Conservation (phyloP, 2,888 invertebrate species). For the Drosophila suboccidentalis region DNA sequence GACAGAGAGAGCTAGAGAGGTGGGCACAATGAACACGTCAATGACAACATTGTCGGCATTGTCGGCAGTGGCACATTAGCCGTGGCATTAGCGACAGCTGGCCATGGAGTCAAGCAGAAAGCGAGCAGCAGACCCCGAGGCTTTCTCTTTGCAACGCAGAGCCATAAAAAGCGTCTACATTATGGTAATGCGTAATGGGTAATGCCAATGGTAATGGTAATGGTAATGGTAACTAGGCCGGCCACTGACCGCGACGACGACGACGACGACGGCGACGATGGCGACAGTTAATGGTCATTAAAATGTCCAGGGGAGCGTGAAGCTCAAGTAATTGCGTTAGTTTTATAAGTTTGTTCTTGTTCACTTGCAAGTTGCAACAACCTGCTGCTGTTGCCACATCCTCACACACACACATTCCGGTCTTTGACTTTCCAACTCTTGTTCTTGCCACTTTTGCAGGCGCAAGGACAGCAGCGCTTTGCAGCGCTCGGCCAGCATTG, state of each 20-base stretch:
- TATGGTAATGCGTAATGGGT: constrained; percentile 62
- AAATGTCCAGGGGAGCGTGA: constrained; percentile 66
- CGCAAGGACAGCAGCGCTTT: constrained; percentile 85
- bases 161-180: constrained; percentile 70
- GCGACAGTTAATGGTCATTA: constrained; percentile 63
- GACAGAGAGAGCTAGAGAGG: not conserved
- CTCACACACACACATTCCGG: constrained; percentile 4
- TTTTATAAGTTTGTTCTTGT: constrained; percentile 60
- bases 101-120: constrained; percentile 2
- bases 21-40: constrained; percentile 36
- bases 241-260: constrained; percentile 64
- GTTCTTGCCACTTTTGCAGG: constrained; percentile 49
- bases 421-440: constrained; percentile 31
- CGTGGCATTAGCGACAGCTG: constrained; percentile 70
- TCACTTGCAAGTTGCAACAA: constrained; percentile 37
- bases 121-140: constrained; percentile 24
- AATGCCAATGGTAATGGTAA: constrained; percentile 57
- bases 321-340: constrained; percentile 75
- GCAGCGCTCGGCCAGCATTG: constrained; percentile 92
- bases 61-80: constrained; percentile 55
- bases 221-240: constrained; percentile 69
- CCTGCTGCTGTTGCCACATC: constrained; percentile 9
- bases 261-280: constrained; percentile 20
- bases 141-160: constrained; percentile 49
- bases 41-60: constrained; percentile 52